Evolutionary conservation across 2,113 vertebrate genomes (phyloP).

Genomic region (Tor tambroides): DNA sequence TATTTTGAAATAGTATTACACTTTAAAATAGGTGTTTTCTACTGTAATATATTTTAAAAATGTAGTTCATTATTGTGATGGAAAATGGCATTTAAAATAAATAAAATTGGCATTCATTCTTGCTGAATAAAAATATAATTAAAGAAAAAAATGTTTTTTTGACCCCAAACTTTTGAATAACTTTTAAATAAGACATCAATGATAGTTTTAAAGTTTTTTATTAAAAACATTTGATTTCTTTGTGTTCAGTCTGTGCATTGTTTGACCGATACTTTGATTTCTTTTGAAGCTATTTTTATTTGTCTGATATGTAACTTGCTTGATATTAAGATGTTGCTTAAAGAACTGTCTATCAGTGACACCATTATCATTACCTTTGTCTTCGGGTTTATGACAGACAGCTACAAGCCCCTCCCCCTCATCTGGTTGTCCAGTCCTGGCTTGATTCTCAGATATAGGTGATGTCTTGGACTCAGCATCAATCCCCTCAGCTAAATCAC

Average conservation of each 20-base stretch:
- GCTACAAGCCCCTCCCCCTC: slow-evolving; percentile 1
- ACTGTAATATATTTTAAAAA: too few relatives aligned
- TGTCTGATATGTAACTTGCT: background rate
- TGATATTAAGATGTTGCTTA: background rate
- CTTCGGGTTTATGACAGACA: background rate
- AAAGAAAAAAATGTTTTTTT: background rate
- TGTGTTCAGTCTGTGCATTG: background rate
- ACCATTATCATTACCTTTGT: slow-evolving; percentile 19
- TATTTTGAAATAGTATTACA: background rate
- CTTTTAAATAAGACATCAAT: background rate
- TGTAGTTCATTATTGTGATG: too few relatives aligned
- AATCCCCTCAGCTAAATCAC: background rate
- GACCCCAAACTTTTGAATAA: background rate
- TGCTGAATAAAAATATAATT: background rate
- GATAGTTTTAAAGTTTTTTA: background rate
- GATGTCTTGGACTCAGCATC: background rate
- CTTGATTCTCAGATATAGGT: background rate
- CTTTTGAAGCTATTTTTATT: background rate
- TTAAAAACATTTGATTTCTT: background rate
- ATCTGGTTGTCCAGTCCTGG: background rate
- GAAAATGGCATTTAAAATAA: too few relatives aligned
- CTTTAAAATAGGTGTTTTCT: background rate
- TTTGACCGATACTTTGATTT: background rate
- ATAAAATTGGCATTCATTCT: background rate
- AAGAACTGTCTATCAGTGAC: background rate